phyloP scores from a whole-genome alignment of 2,888 invertebrate genomes.

The Timema podura region DNA sequence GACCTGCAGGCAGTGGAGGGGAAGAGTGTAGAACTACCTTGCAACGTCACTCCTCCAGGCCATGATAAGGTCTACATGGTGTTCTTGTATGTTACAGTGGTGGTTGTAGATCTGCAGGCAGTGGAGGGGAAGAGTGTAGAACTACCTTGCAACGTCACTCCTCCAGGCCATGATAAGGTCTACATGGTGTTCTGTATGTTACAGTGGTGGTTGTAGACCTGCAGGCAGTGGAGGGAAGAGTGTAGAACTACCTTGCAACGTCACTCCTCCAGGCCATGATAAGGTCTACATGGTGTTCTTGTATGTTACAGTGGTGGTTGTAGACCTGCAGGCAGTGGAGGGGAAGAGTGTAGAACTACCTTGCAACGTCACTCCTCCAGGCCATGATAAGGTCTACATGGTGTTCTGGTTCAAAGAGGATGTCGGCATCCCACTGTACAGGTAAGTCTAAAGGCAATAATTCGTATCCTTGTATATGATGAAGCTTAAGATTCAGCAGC shows the following conservation, averaged over 20 bases:
- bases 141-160: slow-evolving; percentile 81
- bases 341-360: slow-evolving; percentile 83
- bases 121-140: slow-evolving; percentile 84
- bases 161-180: slow-evolving; percentile 77
- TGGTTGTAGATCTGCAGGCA: slow-evolving; percentile 77
- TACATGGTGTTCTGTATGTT: slow-evolving; percentile 80
- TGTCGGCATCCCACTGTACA: slow-evolving; percentile 82
- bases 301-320: slow-evolving; percentile 61
- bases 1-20: slow-evolving; percentile 86
- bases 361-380: slow-evolving; percentile 78
- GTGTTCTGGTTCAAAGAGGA: slow-evolving; percentile 89
- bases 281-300: slow-evolving; percentile 58
- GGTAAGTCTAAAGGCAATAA: slow-evolving; percentile 59
- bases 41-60: slow-evolving; percentile 76
- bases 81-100: slow-evolving; percentile 73
- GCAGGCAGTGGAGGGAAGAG: slow-evolving; percentile 85
- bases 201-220: slow-evolving; percentile 73
- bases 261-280: slow-evolving; percentile 75
- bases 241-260: slow-evolving; percentile 83
- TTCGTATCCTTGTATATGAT: too few relatives aligned
- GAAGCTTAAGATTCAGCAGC: too few relatives aligned
- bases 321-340: slow-evolving; percentile 82
- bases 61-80: slow-evolving; percentile 89
- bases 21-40: slow-evolving; percentile 80
- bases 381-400: slow-evolving; percentile 84